These are phyloP conservation scores for Petromus typicus DNA, from an alignment of 2,113 vertebrate species.

Conservation along the genomic window DNA sequence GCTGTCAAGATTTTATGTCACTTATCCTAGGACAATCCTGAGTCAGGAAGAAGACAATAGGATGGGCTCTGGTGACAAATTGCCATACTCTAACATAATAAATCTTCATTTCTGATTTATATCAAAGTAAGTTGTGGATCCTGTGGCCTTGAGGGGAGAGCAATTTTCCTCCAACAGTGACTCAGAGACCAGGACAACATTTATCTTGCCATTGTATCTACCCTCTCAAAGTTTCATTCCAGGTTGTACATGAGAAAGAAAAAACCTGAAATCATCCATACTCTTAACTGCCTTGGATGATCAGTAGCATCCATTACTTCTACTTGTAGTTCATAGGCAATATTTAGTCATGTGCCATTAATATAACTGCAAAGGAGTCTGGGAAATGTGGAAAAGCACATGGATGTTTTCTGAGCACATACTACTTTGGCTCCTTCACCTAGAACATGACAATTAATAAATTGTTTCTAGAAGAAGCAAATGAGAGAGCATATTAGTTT, in stretches of 20 bases:
- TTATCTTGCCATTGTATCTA: neutral
- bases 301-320: neutral
- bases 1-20: neutral
- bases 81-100: neutral
- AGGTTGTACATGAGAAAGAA: neutral
- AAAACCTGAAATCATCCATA: neutral
- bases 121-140: neutral
- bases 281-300: neutral
- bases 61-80: neutral
- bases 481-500: constrained; percentile 3
- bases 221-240: neutral
- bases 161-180: neutral
- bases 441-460: neutral
- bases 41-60: neutral
- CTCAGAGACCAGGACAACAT: neutral
- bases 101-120: neutral
- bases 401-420: neutral
- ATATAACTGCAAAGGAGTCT: neutral
- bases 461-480: neutral
- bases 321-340: neutral
- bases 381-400: neutral
- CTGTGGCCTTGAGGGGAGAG: neutral
- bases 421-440: neutral
- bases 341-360: neutral
- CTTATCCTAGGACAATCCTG: neutral